Conservation (phyloP, 2,113 vertebrate genomes). For the Tachycineta bicolor region DNA sequence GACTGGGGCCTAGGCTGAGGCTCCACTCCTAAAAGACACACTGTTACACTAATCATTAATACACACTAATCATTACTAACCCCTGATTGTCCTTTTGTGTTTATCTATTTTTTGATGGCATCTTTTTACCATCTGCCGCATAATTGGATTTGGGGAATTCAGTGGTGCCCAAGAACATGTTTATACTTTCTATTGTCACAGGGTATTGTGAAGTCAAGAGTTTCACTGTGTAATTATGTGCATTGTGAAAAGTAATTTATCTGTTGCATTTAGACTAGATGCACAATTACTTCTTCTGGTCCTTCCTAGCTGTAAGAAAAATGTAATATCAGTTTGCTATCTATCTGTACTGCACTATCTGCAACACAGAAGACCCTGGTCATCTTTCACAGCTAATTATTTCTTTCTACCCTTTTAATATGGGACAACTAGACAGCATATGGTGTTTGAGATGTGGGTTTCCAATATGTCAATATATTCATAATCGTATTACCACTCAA, state of each 20-base stretch:
- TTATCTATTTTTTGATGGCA: not conserved
- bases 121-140: not conserved
- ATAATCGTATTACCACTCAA: not conserved
- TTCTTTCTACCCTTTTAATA: not conserved
- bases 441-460: not conserved
- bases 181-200: not conserved
- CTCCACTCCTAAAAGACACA: no score
- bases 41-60: not conserved
- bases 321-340: not conserved
- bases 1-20: no score
- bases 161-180: not conserved
- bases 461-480: not conserved
- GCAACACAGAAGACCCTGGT: not conserved
- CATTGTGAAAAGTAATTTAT: slow-evolving; percentile 13
- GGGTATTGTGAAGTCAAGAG: slow-evolving; percentile 1
- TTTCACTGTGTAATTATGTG: slow-evolving; percentile 18
- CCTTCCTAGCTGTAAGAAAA: not conserved
- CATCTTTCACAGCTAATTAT: not conserved
- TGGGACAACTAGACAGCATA: not conserved
- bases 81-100: not conserved
- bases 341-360: not conserved
- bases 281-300: not conserved
- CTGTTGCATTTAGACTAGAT: not conserved
- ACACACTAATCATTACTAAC: not conserved
- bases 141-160: not conserved